Conservation (phyloP, 2,797 vertebrate genomes). For the Sebastes ruberrimus region DNA sequence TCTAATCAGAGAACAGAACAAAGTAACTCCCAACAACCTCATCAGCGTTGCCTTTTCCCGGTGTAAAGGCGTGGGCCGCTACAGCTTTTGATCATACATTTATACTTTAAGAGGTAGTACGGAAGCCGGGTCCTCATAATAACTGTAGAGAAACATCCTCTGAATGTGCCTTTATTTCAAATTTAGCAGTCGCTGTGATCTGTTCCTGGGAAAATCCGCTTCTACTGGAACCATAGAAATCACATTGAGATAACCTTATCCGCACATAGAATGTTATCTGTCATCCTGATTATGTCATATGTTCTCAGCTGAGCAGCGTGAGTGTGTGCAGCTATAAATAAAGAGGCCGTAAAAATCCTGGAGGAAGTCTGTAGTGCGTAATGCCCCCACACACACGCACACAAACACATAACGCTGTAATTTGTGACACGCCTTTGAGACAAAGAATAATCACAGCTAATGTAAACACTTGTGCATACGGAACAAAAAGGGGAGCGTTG, state of each 20-base stretch:
- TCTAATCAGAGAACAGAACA: conserved; percentile 50
- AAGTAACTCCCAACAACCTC: conserved; percentile 50
- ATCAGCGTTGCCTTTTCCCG: conserved; percentile 38
- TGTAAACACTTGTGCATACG: conserved; percentile 12
- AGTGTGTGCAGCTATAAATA: conserved; percentile 72
- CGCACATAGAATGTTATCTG: conserved; percentile 67
- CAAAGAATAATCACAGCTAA: conserved; percentile 25
- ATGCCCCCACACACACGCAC: conserved; percentile 1
- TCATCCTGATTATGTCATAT: conserved; percentile 75
- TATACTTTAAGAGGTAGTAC: conserved; percentile 39
- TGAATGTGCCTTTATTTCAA: conserved; percentile 39
- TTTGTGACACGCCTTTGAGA: conserved; percentile 42
- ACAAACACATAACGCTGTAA: neutral
- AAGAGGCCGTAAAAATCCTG: conserved; percentile 58
- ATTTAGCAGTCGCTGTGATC: conserved; percentile 19
- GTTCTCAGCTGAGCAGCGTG: conserved; percentile 59
- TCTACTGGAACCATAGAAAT: conserved; percentile 43
- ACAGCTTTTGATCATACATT: conserved; percentile 63
- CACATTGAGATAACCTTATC: conserved; percentile 70
- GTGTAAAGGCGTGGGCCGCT: conserved; percentile 2
- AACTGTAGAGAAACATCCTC: conserved; percentile 13
- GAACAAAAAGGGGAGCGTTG: conserved; percentile 4
- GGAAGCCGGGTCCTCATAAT: neutral
- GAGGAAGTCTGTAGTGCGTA: conserved; percentile 41
- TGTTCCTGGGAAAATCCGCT: conserved; percentile 39